Base-by-base conservation (phyloP, 2,888 invertebrate species). In the Eupithecia subumbrata region DNA sequence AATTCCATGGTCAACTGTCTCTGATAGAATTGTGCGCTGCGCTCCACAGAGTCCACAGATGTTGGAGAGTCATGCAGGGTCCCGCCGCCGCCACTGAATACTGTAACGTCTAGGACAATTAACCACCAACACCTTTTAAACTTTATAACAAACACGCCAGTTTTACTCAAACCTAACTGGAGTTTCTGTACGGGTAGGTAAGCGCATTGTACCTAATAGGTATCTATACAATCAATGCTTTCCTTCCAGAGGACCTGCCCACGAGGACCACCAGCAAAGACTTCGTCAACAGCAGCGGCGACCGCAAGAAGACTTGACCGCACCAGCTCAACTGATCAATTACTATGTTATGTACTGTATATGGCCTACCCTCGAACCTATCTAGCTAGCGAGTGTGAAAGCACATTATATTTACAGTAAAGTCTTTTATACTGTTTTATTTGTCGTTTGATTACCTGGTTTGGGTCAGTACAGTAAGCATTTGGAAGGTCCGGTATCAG, bases 201-300 rank as follows among this genome's bases (percentile, higher is more conserved):
- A 43, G 12, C 43, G n/a, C n/a, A n/a, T n/a, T 18, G 48, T 16
- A 48, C n/a, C 8, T 48, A 8, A 52, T 52, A 52, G 14, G 7
- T 48, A 48, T 5, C 16, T 45, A 48, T 34, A 45, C n/a, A 52
- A n/a, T 8, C n/a, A 22, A 22, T 1, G 22, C 11, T 79, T 86
- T 48, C 25, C 30, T 5, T 18, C 0, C 86, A 92, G 91, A 88
- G 78, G 89, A 91, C 66, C 82, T 94, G 9, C 94, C 94, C 0
- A 94, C 94, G 11, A 88, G 86, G 72, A 94, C 94, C 0, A 93
- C 94, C 0, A 94, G 94, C 80, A 94, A 93, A 79, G 91, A 92
- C 63, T 93, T 83, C 71, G 87, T 94, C 1, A 91, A 87, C 79
- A 89, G 91, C 34, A 85, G 90, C 3, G 90, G 91, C 1, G 90